Evolutionary conservation across 2,888 invertebrate genomes (phyloP).

Genomic region (Zootermopsis nevadensis): DNA sequence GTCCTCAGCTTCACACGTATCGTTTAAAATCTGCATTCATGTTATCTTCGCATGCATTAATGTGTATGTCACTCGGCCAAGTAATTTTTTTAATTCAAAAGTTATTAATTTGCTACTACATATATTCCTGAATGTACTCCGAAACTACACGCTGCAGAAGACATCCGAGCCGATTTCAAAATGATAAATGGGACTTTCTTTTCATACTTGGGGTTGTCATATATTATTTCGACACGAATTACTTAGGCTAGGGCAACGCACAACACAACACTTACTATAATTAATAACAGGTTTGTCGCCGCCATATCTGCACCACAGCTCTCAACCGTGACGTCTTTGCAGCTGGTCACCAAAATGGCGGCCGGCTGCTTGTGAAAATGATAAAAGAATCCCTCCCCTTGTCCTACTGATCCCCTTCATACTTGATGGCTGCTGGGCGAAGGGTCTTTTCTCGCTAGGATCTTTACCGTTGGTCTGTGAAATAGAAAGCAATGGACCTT

Average conservation of each 20-base stretch:
- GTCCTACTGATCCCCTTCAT: not conserved
- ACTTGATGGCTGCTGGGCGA: not conserved
- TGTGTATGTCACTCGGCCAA: too few species aligned
- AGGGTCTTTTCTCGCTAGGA: constrained; percentile 44
- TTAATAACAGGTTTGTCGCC: constrained; percentile 52
- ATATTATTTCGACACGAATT: constrained; percentile 43
- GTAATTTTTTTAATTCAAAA: too few species aligned
- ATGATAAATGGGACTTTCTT: constrained; percentile 4
- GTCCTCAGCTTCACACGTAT: too few species aligned
- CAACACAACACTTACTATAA: constrained; percentile 46
- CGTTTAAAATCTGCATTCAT: too few species aligned
- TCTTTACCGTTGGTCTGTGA: constrained; percentile 52
- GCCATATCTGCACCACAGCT: constrained; percentile 45
- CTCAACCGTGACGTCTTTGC: constrained; percentile 47
- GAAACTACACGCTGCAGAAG: too few species aligned
- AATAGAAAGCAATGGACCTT: constrained; percentile 53
- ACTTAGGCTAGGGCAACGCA: constrained; percentile 40
- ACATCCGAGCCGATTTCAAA: not conserved
- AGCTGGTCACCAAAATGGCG: constrained; percentile 49
- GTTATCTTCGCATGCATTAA: too few species aligned
- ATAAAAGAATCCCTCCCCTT: constrained; percentile 3
- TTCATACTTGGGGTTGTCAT: constrained; percentile 17
- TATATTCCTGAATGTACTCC: too few species aligned
- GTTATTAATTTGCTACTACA: too few species aligned
- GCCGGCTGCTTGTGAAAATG: constrained; percentile 14